phyloP scores from a whole-genome alignment of 2,888 invertebrate genomes.

The Geotrupes spiniger region DNA sequence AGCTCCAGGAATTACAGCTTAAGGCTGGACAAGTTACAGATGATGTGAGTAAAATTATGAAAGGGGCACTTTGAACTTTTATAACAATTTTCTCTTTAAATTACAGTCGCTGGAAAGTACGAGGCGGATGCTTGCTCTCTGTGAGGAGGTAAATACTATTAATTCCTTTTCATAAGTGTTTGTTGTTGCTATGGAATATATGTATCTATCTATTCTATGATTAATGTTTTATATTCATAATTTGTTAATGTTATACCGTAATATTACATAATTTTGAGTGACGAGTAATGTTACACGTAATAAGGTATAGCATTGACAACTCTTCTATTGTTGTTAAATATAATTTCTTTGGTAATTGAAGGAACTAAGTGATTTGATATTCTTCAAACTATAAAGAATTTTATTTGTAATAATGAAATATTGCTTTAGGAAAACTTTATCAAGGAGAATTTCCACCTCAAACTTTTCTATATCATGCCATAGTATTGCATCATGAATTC shows the following conservation, averaged over 20 bases:
- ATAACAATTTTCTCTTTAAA: constrained; percentile 10
- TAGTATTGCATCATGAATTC: too few relatives aligned
- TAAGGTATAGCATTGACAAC: neutral
- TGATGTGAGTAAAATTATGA: constrained; percentile 63
- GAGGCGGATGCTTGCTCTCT: constrained; percentile 86
- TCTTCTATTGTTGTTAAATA: neutral
- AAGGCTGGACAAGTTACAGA: constrained; percentile 82
- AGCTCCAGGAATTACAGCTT: constrained; percentile 85
- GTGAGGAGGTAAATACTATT: constrained; percentile 79
- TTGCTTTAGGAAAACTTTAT: constrained; percentile 19
- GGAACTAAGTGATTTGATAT: neutral
- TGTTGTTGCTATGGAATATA: too few relatives aligned
- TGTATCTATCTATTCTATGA: constrained; percentile 3
- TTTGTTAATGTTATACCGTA: neutral
- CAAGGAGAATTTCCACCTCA: constrained; percentile 16
- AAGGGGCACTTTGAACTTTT: neutral
- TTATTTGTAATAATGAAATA: too few relatives aligned
- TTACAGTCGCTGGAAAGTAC: constrained; percentile 91
- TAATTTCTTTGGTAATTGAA: constrained; percentile 1
- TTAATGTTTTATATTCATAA: constrained; percentile 4
- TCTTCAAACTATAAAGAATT: too few relatives aligned
- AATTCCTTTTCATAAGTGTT: constrained; percentile 8
- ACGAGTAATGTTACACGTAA: too few relatives aligned
- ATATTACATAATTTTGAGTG: neutral
- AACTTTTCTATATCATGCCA: constrained; percentile 11